Evolutionary conservation across 2,888 invertebrate genomes (phyloP).

Genomic region (Zonitis immaculata): DNA sequence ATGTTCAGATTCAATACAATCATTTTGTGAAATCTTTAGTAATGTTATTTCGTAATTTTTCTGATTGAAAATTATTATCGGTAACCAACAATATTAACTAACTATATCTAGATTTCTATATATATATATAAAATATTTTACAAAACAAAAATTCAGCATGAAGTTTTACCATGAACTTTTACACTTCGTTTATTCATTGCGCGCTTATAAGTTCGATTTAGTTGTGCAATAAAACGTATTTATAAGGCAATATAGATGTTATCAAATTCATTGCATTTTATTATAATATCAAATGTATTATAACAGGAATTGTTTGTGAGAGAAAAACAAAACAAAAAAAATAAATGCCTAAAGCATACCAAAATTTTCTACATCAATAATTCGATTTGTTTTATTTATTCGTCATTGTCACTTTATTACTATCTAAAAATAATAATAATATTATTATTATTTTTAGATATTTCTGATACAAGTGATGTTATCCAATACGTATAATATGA

Average conservation of each 20-base stretch:
- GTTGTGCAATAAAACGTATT: conserved; percentile 26
- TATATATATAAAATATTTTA: too few relatives aligned
- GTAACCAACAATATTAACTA: background rate
- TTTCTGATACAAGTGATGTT: conserved; percentile 1
- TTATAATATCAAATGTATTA: conserved; percentile 17
- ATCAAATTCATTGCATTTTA: conserved; percentile 27
- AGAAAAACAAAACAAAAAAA: too few relatives aligned
- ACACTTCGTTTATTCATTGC: conserved; percentile 27
- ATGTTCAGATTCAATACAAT: conserved; percentile 3
- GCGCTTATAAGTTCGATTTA: conserved; percentile 26
- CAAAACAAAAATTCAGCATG: conserved; percentile 14
- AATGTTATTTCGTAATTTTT: conserved; percentile 12
- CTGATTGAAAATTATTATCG: conserved; percentile 15
- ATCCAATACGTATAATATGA: conserved; percentile 22
- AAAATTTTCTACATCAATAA: conserved; percentile 20
- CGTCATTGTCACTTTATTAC: background rate
- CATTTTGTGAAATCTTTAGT: conserved; percentile 11
- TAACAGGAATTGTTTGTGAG: too few relatives aligned
- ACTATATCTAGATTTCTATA: background rate
- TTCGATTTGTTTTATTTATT: conserved; percentile 6
- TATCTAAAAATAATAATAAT: background rate
- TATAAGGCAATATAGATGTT: conserved; percentile 28
- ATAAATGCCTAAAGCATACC: conserved; percentile 21
- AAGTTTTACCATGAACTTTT: conserved; percentile 28
- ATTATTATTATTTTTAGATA: background rate